phyloP scores from a whole-genome alignment of 92 coral and sea anemone species.

The Micromussa lordhowensis region DNA sequence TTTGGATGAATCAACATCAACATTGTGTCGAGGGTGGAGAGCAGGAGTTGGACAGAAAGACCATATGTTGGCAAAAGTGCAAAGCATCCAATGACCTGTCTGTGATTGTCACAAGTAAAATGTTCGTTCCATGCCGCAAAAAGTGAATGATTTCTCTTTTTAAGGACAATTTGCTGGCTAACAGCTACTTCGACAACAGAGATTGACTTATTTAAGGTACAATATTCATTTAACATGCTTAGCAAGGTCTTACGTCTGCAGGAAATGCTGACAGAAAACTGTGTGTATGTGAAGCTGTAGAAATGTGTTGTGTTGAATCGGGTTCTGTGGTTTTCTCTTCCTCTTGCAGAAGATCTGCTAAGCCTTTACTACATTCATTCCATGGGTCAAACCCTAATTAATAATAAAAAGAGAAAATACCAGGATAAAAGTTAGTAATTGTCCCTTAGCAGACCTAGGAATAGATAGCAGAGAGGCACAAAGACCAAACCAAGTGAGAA shows the following conservation, averaged over 20 bases:
- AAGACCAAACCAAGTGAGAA: too few species aligned
- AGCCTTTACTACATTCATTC: constrained; percentile 94
- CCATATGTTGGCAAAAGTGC: too few species aligned
- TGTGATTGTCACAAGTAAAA: too few species aligned
- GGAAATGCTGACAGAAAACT: constrained; percentile 41
- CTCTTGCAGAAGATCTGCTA: constrained; percentile 91
- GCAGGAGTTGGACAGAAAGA: too few species aligned
- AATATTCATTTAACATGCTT: background rate
- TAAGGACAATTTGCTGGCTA: background rate
- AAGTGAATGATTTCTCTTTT: too few species aligned
- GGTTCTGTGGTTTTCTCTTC: constrained; percentile 68
- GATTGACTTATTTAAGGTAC: background rate
- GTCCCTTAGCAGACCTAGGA: too few species aligned
- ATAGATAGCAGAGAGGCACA: too few species aligned
- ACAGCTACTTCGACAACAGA: background rate
- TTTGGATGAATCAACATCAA: too few species aligned
- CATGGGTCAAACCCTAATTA: constrained; percentile 96
- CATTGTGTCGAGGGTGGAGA: too few species aligned
- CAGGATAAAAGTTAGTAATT: too few species aligned
- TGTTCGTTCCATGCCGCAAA: background rate
- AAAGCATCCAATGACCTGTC: too few species aligned
- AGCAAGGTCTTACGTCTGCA: constrained; percentile 30
- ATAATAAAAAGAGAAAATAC: too few species aligned
- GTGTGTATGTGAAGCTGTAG: constrained; percentile 44
- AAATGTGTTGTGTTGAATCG: constrained; percentile 17